Evolutionary conservation across 2,888 invertebrate genomes (phyloP), one percentile per base, ranked within the genome.

Genomic region (Alloscopus bannaensis): DNA sequence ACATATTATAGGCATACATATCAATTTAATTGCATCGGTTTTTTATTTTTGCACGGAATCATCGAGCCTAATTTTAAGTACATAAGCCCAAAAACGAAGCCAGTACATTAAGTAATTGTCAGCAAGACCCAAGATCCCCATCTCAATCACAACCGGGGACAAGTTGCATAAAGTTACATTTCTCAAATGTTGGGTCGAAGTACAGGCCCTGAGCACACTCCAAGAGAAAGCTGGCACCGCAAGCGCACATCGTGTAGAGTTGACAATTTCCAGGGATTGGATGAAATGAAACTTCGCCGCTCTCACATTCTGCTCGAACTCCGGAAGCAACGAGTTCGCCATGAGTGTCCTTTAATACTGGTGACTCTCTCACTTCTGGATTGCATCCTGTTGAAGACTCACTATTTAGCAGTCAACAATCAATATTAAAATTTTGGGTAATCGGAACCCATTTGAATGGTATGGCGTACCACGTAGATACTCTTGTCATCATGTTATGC

Each of bases 131-230:
- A n/a, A n/a, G n/a, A n/a, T n/a, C n/a, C n/a, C n/a, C n/a, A n/a
- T n/a, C n/a, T n/a, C n/a, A 29, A n/a, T 69, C 57, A 57, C 69
- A 69, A 0, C 69, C 69, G n/a, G 69, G 69, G 3, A 84, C 84
- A 0, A 84, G 57, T 50, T 83, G 84, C 20, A 80, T 79, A 52
- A 84, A 84, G 60, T 84, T 84, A 47, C 84, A 84, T 40, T 55
- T 75, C 55, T 65, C 75, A n/a, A 83, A 80, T 11, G 57, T 29
- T 0, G 80, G 77, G 62, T 84, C 84, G 59, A 83, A 84, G 26
- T 75, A 64, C 2, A 84, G 70, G 3, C 84, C 84, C 0, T 73
- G 75, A 50, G 84, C 84, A 60, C 84, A 84, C 31, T 84, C 81
- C 8, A 80, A 60, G 0, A 84, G 70, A 18, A 84, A 66, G 22